A percentile compares a stretch with the other conserved stretches of the same genome.
These are phyloP conservation scores for Phaethornis superciliosus DNA, from an alignment of 2,113 vertebrate species.

Conservation along the genomic window DNA sequence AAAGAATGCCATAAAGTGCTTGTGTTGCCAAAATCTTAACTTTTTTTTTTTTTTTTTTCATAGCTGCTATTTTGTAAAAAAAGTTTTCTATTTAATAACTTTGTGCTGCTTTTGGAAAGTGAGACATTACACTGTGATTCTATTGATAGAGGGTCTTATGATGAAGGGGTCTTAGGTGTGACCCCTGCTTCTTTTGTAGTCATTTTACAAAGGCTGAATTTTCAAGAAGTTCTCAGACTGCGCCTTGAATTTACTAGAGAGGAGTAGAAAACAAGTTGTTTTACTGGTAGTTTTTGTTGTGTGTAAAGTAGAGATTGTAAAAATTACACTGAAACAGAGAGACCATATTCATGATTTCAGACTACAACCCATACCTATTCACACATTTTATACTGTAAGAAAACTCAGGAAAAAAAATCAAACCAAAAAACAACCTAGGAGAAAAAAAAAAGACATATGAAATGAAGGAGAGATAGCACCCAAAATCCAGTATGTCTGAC, in stretches of 20 bases:
- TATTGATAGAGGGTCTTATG: neutral
- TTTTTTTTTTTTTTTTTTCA: neutral
- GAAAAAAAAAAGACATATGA: neutral
- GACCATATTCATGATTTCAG: conserved; percentile 49
- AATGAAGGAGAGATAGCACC: conserved; percentile 32
- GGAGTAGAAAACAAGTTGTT: neutral
- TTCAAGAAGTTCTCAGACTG: neutral
- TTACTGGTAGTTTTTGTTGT: neutral
- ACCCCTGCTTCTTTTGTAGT: neutral
- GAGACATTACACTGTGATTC: neutral
- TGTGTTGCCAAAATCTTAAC: neutral
- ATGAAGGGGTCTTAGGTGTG: neutral
- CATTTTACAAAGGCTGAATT: neutral
- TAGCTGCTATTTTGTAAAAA: neutral
- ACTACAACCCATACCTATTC: conserved; percentile 36
- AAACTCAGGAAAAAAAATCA: neutral
- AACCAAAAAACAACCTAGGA: neutral
- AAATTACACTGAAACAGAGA: conserved; percentile 26
- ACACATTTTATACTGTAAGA: conserved; percentile 30
- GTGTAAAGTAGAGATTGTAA: neutral
- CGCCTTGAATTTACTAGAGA: neutral
- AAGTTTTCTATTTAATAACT: neutral
- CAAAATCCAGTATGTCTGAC: conserved; percentile 51
- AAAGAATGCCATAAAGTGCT: neutral
- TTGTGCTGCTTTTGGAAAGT: neutral